Conservation (phyloP, 2,113 vertebrate species). For the Dromaius novaehollandiae region DNA sequence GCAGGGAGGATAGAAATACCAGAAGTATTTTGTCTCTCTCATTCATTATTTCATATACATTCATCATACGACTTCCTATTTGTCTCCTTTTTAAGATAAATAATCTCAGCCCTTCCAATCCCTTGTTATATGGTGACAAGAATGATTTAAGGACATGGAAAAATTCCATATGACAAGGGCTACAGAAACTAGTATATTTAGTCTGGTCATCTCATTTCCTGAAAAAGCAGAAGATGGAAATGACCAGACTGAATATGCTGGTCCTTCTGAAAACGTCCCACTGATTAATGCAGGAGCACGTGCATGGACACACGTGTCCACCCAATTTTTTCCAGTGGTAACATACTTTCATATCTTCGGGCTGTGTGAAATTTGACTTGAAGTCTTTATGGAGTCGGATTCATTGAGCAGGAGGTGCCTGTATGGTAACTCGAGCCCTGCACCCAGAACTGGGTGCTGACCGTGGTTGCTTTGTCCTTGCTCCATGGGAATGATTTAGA, state of each 20-base stretch:
- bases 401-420: background rate
- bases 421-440: accelerated
- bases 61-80: slow-evolving; percentile 54
- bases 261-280: background rate
- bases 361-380: background rate
- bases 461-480: background rate
- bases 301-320: background rate
- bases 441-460: background rate
- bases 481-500: background rate
- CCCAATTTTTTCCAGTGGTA: background rate
- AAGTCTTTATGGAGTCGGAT: background rate
- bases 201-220: background rate
- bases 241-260: background rate
- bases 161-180: background rate
- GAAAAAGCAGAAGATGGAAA: background rate
- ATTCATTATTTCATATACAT: slow-evolving; percentile 57
- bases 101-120: slow-evolving; percentile 60
- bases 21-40: slow-evolving; percentile 56
- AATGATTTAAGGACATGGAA: slow-evolving; percentile 58
- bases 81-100: slow-evolving; percentile 60
- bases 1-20: slow-evolving; percentile 44
- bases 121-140: slow-evolving; percentile 33
- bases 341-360: background rate
- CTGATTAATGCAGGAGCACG: background rate
- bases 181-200: background rate